Base-by-base conservation (phyloP, 2,113 vertebrate genomes). In the Phoxinus phoxinus region DNA sequence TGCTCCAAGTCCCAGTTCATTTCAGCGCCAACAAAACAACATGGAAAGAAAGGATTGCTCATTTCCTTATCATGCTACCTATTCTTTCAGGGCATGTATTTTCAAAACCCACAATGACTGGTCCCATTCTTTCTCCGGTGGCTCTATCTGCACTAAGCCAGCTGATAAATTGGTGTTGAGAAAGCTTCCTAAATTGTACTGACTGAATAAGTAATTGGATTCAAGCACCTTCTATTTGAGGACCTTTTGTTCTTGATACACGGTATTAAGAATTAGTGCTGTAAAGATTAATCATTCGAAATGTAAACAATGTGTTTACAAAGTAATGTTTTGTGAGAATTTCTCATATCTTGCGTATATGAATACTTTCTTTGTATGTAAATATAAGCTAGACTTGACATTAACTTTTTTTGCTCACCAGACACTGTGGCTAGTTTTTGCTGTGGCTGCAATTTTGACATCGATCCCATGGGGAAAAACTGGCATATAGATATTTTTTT, bases 61-160 rank as follows among this genome's bases (percentile, higher is more conserved):
- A 59, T 80, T 88, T 84, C 35, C 75, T 84, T 88, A 86, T 86
- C 87, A 80, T 9, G 23, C 53, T 32, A 69, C 80, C 63, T 82
- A 17, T 69, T 82, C 44, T 67, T 51, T 19, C 35, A 58, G 74
- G 58, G 51, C 46, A 80, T 80, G 81, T 21, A 27, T 44, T 85
- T 83, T 83, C 63, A 56, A 67, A 83, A 46, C 9, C 41, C 25
- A 61, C 65, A 84, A 19, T 73, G 17, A 41, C 80, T 6, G 35
- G 19, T 85, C 81, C 67, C 5, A 25, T 76, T 46, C 53, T 51
- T 73, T 76, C 56, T 73, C 67, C 41, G n/a, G 32, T 48, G 11
- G 35, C 84, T 58, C 32, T 73, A 10, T 61, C 77, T 44, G n/a
- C 67, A 85, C 8, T 53, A 8, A 58, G 23, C 51, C 84, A 46